A percentile compares a stretch with the other conserved stretches of the same genome.
phyloP scores from a whole-genome alignment of 2,888 invertebrate species.

The Sphaerophoria rueppellii region DNA sequence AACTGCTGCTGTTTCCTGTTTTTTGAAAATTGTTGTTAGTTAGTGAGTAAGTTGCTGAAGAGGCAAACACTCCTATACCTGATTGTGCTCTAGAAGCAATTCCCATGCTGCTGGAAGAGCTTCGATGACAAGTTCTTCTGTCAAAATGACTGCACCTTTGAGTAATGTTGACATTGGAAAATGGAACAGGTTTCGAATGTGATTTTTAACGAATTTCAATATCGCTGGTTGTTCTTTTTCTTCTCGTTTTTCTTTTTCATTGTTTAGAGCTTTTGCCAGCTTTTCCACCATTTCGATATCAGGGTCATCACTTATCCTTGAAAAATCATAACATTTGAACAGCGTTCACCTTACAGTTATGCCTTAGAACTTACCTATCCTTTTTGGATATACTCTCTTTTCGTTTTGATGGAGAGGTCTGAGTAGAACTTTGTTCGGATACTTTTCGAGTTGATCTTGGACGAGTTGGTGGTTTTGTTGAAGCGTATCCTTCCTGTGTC shows the following conservation, averaged over 20 bases:
- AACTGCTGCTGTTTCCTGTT: slow-evolving; percentile 90
- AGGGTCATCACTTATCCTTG: slow-evolving; percentile 80
- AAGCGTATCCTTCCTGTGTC: slow-evolving; percentile 82
- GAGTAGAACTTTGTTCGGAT: slow-evolving; percentile 91
- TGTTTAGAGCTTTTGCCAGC: slow-evolving; percentile 79
- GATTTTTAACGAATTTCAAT: slow-evolving; percentile 90
- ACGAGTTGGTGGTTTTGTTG: slow-evolving; percentile 79
- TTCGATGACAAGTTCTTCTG: slow-evolving; percentile 93
- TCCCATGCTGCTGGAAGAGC: slow-evolving; percentile 98
- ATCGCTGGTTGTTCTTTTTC: slow-evolving; percentile 86
- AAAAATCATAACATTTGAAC: background rate
- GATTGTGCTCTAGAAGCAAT: slow-evolving; percentile 94
- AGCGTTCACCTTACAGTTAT: background rate
- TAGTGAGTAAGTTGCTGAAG: background rate
- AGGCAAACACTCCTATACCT: slow-evolving; percentile 53
- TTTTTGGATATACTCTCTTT: slow-evolving; percentile 89
- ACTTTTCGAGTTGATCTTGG: slow-evolving; percentile 86
- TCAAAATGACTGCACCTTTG: slow-evolving; percentile 94
- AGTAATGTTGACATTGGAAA: slow-evolving; percentile 92
- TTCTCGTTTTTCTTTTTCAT: slow-evolving; percentile 82
- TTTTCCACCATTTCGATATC: slow-evolving; percentile 81
- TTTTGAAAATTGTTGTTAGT: background rate
- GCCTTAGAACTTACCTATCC: slow-evolving; percentile 1
- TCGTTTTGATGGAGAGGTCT: slow-evolving; percentile 89
- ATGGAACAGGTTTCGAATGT: slow-evolving; percentile 94